These are phyloP conservation scores for Baryphthengus martii DNA, from an alignment of 2,113 vertebrate genomes.

Conservation along the genomic window DNA sequence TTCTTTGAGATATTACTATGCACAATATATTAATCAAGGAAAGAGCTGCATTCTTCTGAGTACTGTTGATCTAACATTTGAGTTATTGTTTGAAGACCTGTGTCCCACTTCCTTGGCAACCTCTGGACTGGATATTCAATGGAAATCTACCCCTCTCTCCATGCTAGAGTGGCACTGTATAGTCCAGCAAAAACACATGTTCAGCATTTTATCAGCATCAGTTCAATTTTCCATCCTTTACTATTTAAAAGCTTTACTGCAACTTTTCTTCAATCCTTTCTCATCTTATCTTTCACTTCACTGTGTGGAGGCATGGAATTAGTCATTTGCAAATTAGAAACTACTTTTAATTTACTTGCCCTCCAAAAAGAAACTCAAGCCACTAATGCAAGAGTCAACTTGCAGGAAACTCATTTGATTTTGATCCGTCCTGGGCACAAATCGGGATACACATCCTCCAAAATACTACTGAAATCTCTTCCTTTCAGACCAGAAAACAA, in stretches of 20 bases:
- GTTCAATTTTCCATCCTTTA: neutral
- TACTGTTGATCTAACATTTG: neutral
- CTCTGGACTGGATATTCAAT: neutral
- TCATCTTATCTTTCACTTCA: neutral
- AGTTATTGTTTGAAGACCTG: neutral
- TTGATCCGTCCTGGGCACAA: neutral
- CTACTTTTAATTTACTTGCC: neutral
- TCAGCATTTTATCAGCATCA: neutral
- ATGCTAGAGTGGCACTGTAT: neutral
- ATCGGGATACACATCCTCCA: neutral
- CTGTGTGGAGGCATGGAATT: neutral
- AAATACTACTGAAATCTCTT: neutral
- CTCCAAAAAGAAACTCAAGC: neutral
- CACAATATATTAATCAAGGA: neutral
- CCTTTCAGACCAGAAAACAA: neutral
- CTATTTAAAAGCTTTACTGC: neutral
- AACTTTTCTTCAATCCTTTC: neutral
- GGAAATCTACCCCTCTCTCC: neutral
- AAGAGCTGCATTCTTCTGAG: neutral
- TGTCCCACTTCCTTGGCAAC: neutral
- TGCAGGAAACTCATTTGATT: neutral
- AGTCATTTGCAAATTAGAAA: slow-evolving; percentile 8
- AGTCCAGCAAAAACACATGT: neutral
- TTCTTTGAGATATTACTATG: slow-evolving; percentile 12
- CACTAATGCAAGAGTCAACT: neutral